Base-by-base conservation (phyloP, 2,113 vertebrate genomes). In the Gila orcuttii region DNA sequence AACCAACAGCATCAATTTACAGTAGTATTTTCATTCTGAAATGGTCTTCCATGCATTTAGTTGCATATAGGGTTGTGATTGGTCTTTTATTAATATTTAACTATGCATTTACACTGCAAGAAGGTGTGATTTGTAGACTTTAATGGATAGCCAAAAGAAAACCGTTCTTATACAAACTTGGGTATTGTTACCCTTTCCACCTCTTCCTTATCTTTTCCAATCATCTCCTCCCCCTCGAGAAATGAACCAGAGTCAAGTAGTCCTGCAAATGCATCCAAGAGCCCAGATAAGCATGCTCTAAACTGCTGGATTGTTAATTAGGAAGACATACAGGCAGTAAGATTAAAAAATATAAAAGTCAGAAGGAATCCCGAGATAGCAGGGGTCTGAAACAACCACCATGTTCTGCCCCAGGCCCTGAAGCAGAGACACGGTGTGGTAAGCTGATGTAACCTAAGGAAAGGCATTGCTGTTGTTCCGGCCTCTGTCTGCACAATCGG, bases 291-390 rank as follows among this genome's bases (percentile, higher is more conserved):
- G 60, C 13, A 82, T 12, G 21, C 52, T 74, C 62, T 79, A 78
- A 89, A 89, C 83, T 77, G 73, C 62, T 52, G 69, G 50, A 75
- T 23, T 6, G 71, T 84, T 74, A 85, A 86, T 86, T 86, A 87
- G 88, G 68, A 79, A 55, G 33, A 85, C 55, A 50, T 15, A 69
- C 12, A 78, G 57, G 19, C 23, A 42, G 69, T 25, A n/a, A 7
- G 21, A 73, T 73, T n/a, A 45, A 45, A 71, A 73, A 13, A 74
- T 12, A 13, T 59, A 47, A 28, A 60, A 57, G 11, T 36, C n/a
- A 19, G 36, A 52, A 21, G 45, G 15, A 87, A 78, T 75, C 57
- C n/a, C 50, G 28, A 13, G 25, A 19, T 15, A 68, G 33, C 45
- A 15, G 23, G 31, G 62, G 59, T 57, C 73, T 9, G 23, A 52